phyloP scores from a whole-genome alignment of 2,797 vertebrate genomes.

The Prunella strophiata region DNA sequence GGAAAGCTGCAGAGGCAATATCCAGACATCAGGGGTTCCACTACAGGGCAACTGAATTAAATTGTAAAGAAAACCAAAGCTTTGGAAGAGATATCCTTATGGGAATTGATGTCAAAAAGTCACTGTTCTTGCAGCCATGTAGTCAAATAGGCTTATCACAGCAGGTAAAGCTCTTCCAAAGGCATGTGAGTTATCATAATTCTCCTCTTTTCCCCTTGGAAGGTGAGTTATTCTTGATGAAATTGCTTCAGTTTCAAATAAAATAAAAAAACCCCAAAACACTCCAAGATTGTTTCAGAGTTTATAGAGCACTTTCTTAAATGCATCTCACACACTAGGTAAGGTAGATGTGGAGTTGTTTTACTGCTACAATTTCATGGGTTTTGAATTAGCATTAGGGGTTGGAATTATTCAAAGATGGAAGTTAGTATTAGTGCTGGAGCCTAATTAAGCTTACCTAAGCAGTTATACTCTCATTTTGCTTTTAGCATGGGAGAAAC shows the following conservation, averaged over 20 bases:
- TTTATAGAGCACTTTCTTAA: constrained; percentile 1
- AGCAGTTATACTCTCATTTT: constrained; percentile 54
- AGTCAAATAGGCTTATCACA: constrained; percentile 67
- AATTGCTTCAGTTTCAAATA: constrained; percentile 8
- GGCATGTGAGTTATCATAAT: constrained; percentile 41
- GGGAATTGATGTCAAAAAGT: constrained; percentile 55
- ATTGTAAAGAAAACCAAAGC: constrained; percentile 46
- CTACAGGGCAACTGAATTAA: constrained; percentile 47
- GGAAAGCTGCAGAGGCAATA: background rate
- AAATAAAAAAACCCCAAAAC: background rate
- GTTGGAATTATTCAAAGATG: constrained; percentile 26
- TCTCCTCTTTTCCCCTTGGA: constrained; percentile 44
- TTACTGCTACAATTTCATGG: background rate
- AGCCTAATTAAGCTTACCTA: constrained; percentile 75
- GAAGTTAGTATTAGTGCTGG: constrained; percentile 33
- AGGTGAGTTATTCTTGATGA: constrained; percentile 7
- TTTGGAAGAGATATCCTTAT: constrained; percentile 40
- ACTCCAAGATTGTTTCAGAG: background rate
- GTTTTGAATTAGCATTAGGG: constrained; percentile 37
- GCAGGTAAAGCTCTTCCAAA: constrained; percentile 57
- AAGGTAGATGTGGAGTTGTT: background rate
- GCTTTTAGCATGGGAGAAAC: constrained; percentile 66
- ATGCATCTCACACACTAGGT: background rate
- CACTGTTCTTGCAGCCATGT: constrained; percentile 50
- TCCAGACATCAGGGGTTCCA: constrained; percentile 5